Evolutionary conservation across 2,113 vertebrate genomes (phyloP).

Genomic region (Carlito syrichta): DNA sequence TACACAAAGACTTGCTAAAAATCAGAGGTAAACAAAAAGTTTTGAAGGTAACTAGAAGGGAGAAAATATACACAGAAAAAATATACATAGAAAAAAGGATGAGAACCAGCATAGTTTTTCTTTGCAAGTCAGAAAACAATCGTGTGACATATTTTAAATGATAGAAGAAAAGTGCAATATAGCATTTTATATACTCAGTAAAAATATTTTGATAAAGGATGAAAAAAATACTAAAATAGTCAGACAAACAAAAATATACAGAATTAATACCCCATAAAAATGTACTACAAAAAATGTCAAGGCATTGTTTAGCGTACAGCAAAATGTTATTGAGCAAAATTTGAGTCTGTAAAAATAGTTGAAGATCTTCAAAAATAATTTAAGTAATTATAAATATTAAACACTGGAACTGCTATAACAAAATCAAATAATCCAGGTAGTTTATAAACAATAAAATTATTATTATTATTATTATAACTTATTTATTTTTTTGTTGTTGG

Average conservation of each 20-base stretch:
- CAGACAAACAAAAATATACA: not conserved
- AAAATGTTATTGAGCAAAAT: not conserved
- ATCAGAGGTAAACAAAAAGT: not conserved
- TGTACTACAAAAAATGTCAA: not conserved
- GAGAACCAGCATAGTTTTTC: not conserved
- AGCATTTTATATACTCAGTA: not conserved
- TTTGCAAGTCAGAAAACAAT: not conserved
- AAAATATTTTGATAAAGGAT: not conserved
- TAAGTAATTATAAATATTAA: not conserved
- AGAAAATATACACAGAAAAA: not conserved
- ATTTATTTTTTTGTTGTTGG: too few relatives aligned
- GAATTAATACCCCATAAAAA: not conserved
- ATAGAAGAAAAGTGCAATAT: not conserved
- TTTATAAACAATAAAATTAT: too few relatives aligned
- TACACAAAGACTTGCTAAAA: not conserved
- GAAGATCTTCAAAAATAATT: not conserved
- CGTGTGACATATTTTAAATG: not conserved
- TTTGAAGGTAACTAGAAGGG: not conserved
- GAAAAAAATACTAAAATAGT: not conserved
- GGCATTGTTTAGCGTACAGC: not conserved
- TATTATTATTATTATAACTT: too few relatives aligned
- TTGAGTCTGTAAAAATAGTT: not conserved
- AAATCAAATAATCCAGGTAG: not conserved
- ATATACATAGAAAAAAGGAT: not conserved
- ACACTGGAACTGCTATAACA: not conserved